phyloP scores from a whole-genome alignment of 2,888 invertebrate genomes.

The Autographa pulchrina region DNA sequence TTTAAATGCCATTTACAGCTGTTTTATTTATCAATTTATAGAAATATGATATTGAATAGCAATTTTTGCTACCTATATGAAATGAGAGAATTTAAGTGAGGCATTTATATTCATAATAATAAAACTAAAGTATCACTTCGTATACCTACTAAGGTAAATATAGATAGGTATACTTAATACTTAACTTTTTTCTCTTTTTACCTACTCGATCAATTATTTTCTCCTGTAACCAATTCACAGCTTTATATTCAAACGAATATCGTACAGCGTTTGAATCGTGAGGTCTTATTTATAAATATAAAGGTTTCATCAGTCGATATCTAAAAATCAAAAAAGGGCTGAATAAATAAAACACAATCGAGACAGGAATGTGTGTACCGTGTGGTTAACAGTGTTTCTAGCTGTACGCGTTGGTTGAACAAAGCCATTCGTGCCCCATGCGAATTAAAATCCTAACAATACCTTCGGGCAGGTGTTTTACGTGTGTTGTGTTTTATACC shows the following conservation, averaged over 20 bases:
- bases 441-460: slow-evolving; percentile 77
- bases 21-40: no score
- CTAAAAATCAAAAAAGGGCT: slow-evolving; percentile 9
- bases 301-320: neutral
- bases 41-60: no score
- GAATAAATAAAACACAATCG: slow-evolving; percentile 33
- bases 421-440: slow-evolving; percentile 66
- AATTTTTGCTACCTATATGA: no score
- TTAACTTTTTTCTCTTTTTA: no score
- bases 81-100: no score
- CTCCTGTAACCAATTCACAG: no score
- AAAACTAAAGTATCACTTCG: no score
- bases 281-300: neutral
- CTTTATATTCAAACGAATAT: neutral
- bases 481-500: slow-evolving; percentile 82
- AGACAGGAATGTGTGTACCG: slow-evolving; percentile 19
- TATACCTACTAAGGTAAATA: no score
- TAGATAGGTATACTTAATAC: no score
- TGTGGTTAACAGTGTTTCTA: slow-evolving; percentile 29
- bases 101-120: no score
- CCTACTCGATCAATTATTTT: no score
- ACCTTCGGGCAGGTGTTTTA: slow-evolving; percentile 79
- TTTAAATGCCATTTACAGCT: neutral
- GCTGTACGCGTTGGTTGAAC: slow-evolving; percentile 53
- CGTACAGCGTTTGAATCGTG: neutral